Evolutionary conservation across 1,140 invertebrate species (phyloP).

Genomic region (Hestina assimilis): DNA sequence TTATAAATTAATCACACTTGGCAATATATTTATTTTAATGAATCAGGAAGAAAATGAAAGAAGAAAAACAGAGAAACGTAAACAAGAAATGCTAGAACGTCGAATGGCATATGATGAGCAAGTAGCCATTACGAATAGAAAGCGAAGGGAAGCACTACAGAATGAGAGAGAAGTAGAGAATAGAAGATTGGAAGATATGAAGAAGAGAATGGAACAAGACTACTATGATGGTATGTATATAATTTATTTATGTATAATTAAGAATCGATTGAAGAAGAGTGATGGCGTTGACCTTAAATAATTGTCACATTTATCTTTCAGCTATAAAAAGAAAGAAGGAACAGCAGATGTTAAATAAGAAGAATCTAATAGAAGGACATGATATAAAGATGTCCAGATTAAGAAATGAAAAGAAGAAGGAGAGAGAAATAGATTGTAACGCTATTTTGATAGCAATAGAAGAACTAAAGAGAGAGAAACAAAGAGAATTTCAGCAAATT

Average conservation of each 20-base stretch:
- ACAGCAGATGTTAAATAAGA: conserved; percentile 49
- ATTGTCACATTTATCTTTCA: conserved; percentile 26
- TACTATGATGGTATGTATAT: conserved; percentile 53
- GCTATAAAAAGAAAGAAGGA: conserved; percentile 60
- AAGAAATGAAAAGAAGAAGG: conserved; percentile 38
- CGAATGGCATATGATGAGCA: conserved; percentile 58
- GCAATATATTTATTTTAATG: neutral
- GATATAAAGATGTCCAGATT: conserved; percentile 43
- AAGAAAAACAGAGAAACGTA: conserved; percentile 33
- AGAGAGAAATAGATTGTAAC: conserved; percentile 47
- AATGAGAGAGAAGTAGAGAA: conserved; percentile 58
- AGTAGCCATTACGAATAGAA: conserved; percentile 57
- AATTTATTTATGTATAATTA: too few species aligned
- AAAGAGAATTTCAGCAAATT: conserved; percentile 40
- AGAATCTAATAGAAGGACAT: conserved; percentile 55
- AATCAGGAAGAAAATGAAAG: conserved; percentile 54
- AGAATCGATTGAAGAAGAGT: neutral
- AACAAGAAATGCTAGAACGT: conserved; percentile 53
- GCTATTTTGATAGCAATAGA: conserved; percentile 46
- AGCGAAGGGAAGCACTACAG: conserved; percentile 40
- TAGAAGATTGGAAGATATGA: conserved; percentile 54
- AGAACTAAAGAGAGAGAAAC: conserved; percentile 42
- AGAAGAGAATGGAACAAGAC: conserved; percentile 64
- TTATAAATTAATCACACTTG: too few species aligned
- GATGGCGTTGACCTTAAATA: neutral